These are phyloP conservation scores for Halocaridina rubra DNA, from an alignment of 2,888 invertebrate genomes.

Conservation along the genomic window DNA sequence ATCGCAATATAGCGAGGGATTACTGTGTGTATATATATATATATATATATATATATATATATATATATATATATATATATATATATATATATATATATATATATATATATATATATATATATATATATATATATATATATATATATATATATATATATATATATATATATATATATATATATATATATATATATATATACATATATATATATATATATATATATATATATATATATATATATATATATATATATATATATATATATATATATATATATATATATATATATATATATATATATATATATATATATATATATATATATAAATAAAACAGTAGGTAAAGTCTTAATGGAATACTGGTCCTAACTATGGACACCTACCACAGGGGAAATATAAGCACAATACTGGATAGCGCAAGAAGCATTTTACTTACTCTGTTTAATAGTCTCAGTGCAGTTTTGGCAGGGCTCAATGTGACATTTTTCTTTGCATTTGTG, in stretches of 20 bases:
- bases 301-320: background rate
- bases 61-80: background rate
- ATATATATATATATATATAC: slow-evolving; percentile 1
- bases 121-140: background rate
- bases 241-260: background rate
- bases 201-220: background rate
- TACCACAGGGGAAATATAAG: too few relatives aligned
- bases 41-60: background rate
- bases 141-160: background rate
- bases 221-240: background rate
- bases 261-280: background rate
- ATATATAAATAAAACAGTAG: background rate
- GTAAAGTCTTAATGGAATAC: too few relatives aligned
- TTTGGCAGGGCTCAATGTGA: slow-evolving; percentile 84
- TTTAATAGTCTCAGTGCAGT: slow-evolving; percentile 77
- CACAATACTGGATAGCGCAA: too few relatives aligned
- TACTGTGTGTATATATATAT: background rate
- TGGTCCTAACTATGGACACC: too few relatives aligned
- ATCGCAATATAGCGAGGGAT: too few relatives aligned
- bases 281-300: background rate
- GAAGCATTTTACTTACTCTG: slow-evolving; percentile 70
- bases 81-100: background rate
- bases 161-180: background rate
- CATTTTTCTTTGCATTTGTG: slow-evolving; percentile 77
- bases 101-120: background rate